Base-by-base conservation (phyloP, 2,113 vertebrate species). In the Rattus norvegicus region DNA sequence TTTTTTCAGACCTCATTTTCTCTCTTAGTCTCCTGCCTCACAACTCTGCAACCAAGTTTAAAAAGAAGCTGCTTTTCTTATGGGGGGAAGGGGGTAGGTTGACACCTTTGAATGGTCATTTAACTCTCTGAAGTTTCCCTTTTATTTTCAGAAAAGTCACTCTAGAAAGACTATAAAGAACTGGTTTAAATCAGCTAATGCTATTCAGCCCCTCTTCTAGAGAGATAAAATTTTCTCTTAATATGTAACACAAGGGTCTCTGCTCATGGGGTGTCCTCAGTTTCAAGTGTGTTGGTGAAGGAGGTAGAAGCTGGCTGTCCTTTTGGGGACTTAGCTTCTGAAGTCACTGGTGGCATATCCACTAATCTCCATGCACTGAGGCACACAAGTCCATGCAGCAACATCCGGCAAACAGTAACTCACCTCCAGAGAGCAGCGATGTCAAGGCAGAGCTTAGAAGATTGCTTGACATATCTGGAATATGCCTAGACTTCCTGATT, bases 271-370 rank as follows among this genome's bases (percentile, higher is more conserved):
- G 10, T 69, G 10, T 36, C 30, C 30, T 86, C 84, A 47, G 14
- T 5, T 13, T 43, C 8, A 10, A 9, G 7, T 11, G 17, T 1
- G 4, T 65, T 33, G 7, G 80, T 4, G 70, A 39, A 1, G 0
- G 12, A 43, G 65, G 43, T 17, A 73, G 52, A 76, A 39, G n/a
- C 22, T 26, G 2, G 16, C 4, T 30, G 43, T 22, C 24, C 28
- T 77, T n/a, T 59, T 20, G 20, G 26, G 12, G 61, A 19, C n/a
- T 14, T 7, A 11, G 56, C 1, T 10, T 88, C 56, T 84, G 67
- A 77, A 63, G 43, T 52, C 81, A 30, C 0, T 1, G 2, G 20
- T 13, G 1, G 14, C 54, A 9, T 11, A 4, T 24, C 47, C 26
- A 13, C 7, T 30, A 7, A 63, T 4, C 17, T 70, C 5, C 36